Base-by-base conservation (phyloP, 2,797 vertebrate genomes). In the Thunnus albacares region DNA sequence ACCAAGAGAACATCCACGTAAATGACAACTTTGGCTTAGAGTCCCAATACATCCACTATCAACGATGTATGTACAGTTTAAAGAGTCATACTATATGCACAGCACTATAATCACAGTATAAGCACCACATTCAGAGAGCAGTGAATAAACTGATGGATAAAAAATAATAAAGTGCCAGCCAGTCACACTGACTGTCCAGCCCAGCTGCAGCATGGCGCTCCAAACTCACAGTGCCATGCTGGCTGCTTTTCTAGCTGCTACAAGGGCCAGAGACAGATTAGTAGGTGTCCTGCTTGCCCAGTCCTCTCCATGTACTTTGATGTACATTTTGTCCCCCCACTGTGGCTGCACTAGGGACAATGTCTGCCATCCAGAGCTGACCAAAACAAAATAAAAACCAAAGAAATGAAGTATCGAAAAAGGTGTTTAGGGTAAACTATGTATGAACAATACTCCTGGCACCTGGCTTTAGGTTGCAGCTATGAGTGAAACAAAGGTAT, bases 61-160 rank as follows among this genome's bases (percentile, higher is more conserved):
- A 15, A 65, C 65, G n/a, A 28, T 45, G 28, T 41, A 28, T 58
- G 28, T 65, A 81, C 56, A 70, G 53, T 53, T 77, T 43, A 51
- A 45, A 43, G 18, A 63, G 14, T 70, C 60, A 60, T 20, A 56
- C 15, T 28, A 5, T 17, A 71, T 66, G 43, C 58, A 63, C 76
- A 71, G 33, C 47, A 79, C 52, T 26, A 74, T 33, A 55, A 43
- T 53, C 11, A 59, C 38, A 71, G 68, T 26, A 59, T 45, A 14
- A 69, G 63, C 47, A 56, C 65, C 51, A 75, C 62, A 62, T 68
- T 64, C 30, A 33, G 52, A 62, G 77, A 59, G 60, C 71, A 59
- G 65, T 22, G 24, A 64, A 2, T 26, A 67, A 43, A 45, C 53
- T 58, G 53, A 45, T 20, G 24, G 11, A 58, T 28, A 71, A 17